Conservation (phyloP, 2,888 invertebrate species). For the Mesoligia furuncula region DNA sequence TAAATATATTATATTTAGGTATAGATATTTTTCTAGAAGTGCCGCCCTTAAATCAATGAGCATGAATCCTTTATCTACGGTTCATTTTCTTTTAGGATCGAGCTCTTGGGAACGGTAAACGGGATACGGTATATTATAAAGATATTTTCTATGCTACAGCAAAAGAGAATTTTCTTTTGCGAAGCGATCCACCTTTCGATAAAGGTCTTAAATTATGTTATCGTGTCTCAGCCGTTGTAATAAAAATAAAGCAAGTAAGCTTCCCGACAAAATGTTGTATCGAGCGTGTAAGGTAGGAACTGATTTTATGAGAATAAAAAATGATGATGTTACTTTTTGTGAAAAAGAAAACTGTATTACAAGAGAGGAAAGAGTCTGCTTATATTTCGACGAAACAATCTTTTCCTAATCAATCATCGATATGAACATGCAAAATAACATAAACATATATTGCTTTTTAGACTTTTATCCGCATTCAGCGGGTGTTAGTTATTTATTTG, state of each 20-base stretch:
- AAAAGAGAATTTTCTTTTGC: constrained; percentile 71
- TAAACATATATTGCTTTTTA: constrained; percentile 4
- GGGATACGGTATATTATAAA: constrained; percentile 73
- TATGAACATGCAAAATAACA: not conserved
- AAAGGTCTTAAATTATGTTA: constrained; percentile 81
- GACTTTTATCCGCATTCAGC: not conserved
- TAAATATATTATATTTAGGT: too few relatives aligned
- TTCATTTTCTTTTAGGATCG: constrained; percentile 79
- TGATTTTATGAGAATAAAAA: constrained; percentile 56
- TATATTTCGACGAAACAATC: not conserved
- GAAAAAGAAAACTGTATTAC: constrained; percentile 7
- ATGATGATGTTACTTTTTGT: constrained; percentile 37
- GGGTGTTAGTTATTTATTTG: not conserved
- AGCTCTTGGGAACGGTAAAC: constrained; percentile 77
- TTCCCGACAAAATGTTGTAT: constrained; percentile 64
- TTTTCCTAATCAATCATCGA: constrained; percentile 5
- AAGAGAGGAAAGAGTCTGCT: not conserved
- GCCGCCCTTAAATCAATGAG: constrained; percentile 70
- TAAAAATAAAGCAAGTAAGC: constrained; percentile 75
- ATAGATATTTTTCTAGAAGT: constrained; percentile 64
- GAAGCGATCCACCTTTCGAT: constrained; percentile 75
- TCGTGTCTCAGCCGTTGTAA: constrained; percentile 74
- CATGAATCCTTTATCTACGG: constrained; percentile 76
- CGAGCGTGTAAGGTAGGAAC: constrained; percentile 63
- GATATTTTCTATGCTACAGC: constrained; percentile 72